Base-by-base conservation (phyloP, 1,140 invertebrate genomes). In the Microplitis mediator region DNA sequence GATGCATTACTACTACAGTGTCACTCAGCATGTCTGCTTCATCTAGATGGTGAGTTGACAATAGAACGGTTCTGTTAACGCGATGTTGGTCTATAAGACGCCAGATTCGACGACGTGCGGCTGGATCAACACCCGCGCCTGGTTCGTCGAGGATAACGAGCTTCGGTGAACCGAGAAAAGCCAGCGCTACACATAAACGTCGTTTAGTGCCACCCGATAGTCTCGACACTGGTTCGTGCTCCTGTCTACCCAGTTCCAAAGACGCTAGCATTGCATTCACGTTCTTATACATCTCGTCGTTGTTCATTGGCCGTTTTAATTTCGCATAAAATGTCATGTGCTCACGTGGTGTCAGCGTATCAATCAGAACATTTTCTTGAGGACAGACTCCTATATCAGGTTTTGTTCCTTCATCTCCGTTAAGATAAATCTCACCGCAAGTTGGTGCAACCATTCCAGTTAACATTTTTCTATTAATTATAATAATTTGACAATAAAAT, bases 141-240 rank as follows among this genome's bases (percentile, higher is more conserved):
- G 93, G 93, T 75, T 95, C 94, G 81, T 95, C 96, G 69, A 98
- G 86, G 72, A 97, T 94, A 6, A 96, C 91, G 1, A 97, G 87
- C 54, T 91, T 90, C 4, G 95, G 95, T 70, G 92, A 90, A 14
- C 94, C 95, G 9, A 98, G 90, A 75, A 98, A 92, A 0, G 91
- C 91, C 8, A 92, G 84, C 54, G 90, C 90, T 14, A 92, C 91
- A 76, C 90, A 91, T 8, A 92, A 80, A 4, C 91, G 86, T 1
- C 91, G 84, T 73, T 88, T 86, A 60, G 90, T 90, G 4, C 91
- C 91, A 6, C 91, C 91, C 0, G 91, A 92, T 35, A 92, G 81
- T 56, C 88, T 86, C n/a, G 80, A 79, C 4, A 89, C 90, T 3
- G 88, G 86, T 75, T 89, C 89, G 32, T 87, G 80, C 23, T 89